Percentiles rank a stretch among this genome's conserved stretches.
These are phyloP conservation scores for Sparidentex hasta DNA, from an alignment of 2,797 vertebrate genomes.

Conservation along the genomic window DNA sequence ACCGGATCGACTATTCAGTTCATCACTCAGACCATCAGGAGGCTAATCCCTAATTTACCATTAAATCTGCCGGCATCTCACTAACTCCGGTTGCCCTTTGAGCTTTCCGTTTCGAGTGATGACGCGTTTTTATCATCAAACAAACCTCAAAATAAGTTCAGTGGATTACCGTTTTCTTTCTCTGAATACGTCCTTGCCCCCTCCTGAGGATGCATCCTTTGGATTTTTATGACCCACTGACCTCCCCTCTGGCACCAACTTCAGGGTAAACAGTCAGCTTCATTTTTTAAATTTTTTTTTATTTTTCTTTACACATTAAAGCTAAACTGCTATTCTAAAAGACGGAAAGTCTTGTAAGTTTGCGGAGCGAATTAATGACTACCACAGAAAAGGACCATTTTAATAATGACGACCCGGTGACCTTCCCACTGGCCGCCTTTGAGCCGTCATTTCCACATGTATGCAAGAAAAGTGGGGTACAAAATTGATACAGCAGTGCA, in stretches of 20 bases:
- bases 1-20: background rate
- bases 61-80: background rate
- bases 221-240: background rate
- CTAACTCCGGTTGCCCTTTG: background rate
- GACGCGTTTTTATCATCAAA: background rate
- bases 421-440: conserved; percentile 27
- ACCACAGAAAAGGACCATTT: conserved; percentile 1
- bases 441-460: conserved; percentile 18
- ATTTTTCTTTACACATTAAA: conserved; percentile 16
- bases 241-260: conserved; percentile 1
- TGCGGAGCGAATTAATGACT: conserved; percentile 16
- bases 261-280: background rate
- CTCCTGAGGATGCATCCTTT: conserved; percentile 9
- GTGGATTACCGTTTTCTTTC: background rate
- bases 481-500: conserved; percentile 1
- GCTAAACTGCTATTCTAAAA: conserved; percentile 2
- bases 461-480: background rate
- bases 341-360: conserved; percentile 8
- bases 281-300: too few species aligned
- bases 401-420: conserved; percentile 29
- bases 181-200: background rate
- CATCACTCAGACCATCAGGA: background rate
- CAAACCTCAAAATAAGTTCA: background rate
- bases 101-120: background rate
- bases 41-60: background rate